These are phyloP conservation scores for Brachirus orientalis DNA, from an alignment of 2,113 vertebrate species.

Conservation along the genomic window DNA sequence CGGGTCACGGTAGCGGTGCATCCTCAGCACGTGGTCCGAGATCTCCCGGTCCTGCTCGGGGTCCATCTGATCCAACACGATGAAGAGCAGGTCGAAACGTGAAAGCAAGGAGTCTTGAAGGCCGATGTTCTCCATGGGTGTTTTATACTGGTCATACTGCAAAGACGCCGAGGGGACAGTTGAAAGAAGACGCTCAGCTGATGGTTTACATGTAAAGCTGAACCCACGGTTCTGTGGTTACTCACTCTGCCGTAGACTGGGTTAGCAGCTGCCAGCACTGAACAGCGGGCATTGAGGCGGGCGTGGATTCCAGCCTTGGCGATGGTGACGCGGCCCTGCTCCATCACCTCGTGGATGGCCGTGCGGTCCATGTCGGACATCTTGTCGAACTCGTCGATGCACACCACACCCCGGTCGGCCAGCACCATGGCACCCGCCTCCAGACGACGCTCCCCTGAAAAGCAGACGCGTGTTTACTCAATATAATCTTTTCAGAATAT, in stretches of 20 bases:
- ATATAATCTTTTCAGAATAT: neutral
- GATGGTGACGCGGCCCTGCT: constrained; percentile 96
- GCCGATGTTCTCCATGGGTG: constrained; percentile 98
- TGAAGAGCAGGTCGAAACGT: constrained; percentile 97
- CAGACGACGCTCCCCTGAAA: constrained; percentile 89
- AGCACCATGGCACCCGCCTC: constrained; percentile 98
- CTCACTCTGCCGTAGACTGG: constrained; percentile 95
- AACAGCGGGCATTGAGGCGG: constrained; percentile 95
- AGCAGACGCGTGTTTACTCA: neutral
- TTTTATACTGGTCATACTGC: constrained; percentile 98
- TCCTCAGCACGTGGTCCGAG: constrained; percentile 94
- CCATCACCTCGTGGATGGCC: constrained; percentile 99
- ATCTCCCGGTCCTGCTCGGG: constrained; percentile 93
- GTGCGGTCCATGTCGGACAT: constrained; percentile 99
- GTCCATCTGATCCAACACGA: constrained; percentile 97
- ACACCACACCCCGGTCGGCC: constrained; percentile 95
- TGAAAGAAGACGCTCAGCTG: neutral
- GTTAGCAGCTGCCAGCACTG: constrained; percentile 94
- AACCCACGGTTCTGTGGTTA: neutral
- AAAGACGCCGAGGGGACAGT: neutral
- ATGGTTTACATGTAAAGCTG: no score
- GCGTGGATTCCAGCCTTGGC: constrained; percentile 98
- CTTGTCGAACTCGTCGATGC: constrained; percentile 98
- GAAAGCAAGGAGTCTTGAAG: constrained; percentile 97
- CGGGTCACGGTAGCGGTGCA: constrained; percentile 93